Percentiles rank a stretch among this genome's conserved stretches.
phyloP scores from a whole-genome alignment of 2,113 vertebrate species.

The Larimichthys crocea region DNA sequence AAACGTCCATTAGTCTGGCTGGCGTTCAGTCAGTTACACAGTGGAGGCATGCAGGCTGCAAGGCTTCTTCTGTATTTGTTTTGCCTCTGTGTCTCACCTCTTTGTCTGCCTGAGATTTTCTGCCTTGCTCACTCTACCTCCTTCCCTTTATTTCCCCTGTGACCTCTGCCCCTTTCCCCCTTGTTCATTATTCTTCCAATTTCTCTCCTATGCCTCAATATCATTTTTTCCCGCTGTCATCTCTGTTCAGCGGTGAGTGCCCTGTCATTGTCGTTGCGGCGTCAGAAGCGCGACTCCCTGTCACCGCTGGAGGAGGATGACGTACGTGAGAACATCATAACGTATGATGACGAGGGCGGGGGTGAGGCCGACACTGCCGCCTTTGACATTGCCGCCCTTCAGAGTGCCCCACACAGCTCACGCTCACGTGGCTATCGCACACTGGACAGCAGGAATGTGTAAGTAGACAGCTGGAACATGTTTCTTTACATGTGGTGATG shows the following conservation, averaged over 20 bases:
- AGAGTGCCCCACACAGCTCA: conserved; percentile 85
- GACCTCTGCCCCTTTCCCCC: conserved; percentile 45
- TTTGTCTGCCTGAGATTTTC: conserved; percentile 60
- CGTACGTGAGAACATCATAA: conserved; percentile 93
- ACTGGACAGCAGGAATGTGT: conserved; percentile 86
- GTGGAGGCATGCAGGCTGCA: conserved; percentile 63
- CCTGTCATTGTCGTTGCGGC: conserved; percentile 88
- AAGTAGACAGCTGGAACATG: conserved; percentile 46
- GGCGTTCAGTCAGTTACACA: conserved; percentile 70
- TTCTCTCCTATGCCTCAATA: conserved; percentile 50
- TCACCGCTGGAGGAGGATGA: conserved; percentile 92
- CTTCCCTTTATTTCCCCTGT: conserved; percentile 69
- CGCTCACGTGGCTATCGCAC: conserved; percentile 83
- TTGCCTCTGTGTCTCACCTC: conserved; percentile 64
- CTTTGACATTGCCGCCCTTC: conserved; percentile 92
- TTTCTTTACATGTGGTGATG: neutral
- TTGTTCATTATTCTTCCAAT: conserved; percentile 69
- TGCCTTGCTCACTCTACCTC: conserved; percentile 31
- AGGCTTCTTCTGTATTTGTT: conserved; percentile 62
- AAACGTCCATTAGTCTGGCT: conserved; percentile 68
- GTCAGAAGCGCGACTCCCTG: conserved; percentile 89
- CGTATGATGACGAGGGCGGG: conserved; percentile 91
- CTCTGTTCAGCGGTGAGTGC: conserved; percentile 76
- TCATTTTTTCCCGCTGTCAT: conserved; percentile 5
- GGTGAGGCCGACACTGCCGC: conserved; percentile 93